Evolutionary conservation across 2,888 invertebrate genomes (phyloP), one percentile per base, ranked within the genome.

Genomic region (Abrostola triplasia): DNA sequence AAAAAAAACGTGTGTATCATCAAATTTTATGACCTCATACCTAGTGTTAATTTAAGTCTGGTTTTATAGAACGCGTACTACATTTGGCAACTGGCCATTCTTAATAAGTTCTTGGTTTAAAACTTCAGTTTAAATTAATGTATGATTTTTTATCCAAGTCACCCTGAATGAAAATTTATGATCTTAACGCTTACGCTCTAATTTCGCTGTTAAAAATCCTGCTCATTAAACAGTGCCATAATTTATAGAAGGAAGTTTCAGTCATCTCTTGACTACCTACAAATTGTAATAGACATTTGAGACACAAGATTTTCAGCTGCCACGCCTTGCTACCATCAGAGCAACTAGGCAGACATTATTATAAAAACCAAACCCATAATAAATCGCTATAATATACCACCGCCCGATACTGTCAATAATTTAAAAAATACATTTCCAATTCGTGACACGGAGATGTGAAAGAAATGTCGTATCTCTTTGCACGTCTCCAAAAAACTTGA

Each of bases 401-500:
- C 44, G 13, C 9, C 13, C 5, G 13, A 24, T 24, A 24, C 8
- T 13, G 44, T 47, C 44, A 24, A 4, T 24, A 47, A 24, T 47
- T 24, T 7, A 47, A 47, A 48, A 38, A 40, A 47, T 37, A 49
- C n/a, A 12, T 35, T 47, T n/a, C 12, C 36, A 36, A 55, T 55
- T 48, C 47, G 58, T 48, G 55, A 62, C 49, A 12, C 36, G 57
- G 49, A 52, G 36, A 24, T 41, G 41, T 53, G 49, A 65, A 62
- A 73, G 40, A 64, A 68, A 65, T 53, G 35, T 64, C 51, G 24
- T 42, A 24, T 47, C 52, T 40, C 48, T 38, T 54, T 50, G 38
- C 59, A 59, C 56, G 68, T 57, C 11, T 9, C 67, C 49, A 12
- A 61, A 61, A 77, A 77, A 64, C 65, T 77, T 69, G 13, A 56